Base-by-base conservation (phyloP, 23 tunicate species). In the Trididemnum clinides region DNA sequence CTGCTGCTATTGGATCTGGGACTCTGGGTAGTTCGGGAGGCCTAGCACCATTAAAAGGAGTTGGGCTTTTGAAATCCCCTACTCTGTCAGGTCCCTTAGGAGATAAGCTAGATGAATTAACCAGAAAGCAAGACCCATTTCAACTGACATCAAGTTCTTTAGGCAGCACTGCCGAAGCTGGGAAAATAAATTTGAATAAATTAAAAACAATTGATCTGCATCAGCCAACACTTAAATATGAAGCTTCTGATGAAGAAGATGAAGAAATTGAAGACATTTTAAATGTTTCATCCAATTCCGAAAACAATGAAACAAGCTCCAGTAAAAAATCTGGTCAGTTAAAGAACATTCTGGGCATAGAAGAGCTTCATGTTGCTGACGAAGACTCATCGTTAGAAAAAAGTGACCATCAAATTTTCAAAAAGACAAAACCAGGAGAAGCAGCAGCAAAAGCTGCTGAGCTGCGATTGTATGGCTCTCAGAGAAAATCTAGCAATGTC, bases 121-220 rank as follows among this genome's bases (percentile, higher is more conserved):
- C 33, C 3, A 64, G 64, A 34, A 64, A 80, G 34, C 57, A 30
- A 6, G 91, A 87, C 51, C 83, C 81, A 6, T 15, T 88, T 33
- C 64, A 64, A 1, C 6, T 50, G 39, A 89, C 94, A 0, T 85
- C 84, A 12, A 94, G 94, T 66, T 84, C 98, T 1, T 72, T 93
- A 0, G 90, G 84, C 0, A 92, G 91, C 39, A 82, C 91, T 34
- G 80, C 86, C 25, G 98, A 94, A 2, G 36, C 85, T 10, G 94
- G 94, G 20, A 80, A 93, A 64, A 94, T 94, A 20, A 86, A 94
- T 35, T 57, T 94, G n/a, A 94, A 94, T 31, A 94, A 94, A 51
- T 39, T 94, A 77, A 85, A 94, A 64, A 94, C 98, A 4, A 74
- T 80, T 39, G 98, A 94, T 37, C 63, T 94, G 37, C 95, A 93